Evolutionary conservation across 1,140 invertebrate species (phyloP).

Genomic region (Microplitis demolitor): DNA sequence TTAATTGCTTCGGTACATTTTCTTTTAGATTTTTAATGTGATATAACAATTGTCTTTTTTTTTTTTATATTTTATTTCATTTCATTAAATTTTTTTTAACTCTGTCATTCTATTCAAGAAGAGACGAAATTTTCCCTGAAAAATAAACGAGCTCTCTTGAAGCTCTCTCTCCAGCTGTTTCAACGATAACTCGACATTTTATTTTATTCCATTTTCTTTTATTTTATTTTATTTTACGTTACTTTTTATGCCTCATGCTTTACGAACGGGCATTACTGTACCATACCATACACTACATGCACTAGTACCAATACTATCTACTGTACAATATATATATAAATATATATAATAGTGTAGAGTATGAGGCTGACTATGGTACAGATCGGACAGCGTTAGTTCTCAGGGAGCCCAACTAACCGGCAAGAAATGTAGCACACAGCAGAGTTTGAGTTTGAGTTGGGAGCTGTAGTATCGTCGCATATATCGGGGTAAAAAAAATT

Average conservation of each 20-base stretch:
- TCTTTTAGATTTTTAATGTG: too few relatives aligned
- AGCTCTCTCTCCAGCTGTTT: not conserved
- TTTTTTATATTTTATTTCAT: not conserved
- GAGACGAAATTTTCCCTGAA: not conserved
- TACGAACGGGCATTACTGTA: not conserved
- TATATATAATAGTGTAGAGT: not conserved
- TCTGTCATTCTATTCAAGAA: not conserved
- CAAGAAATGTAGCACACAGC: not conserved
- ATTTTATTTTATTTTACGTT: not conserved
- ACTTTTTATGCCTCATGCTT: not conserved
- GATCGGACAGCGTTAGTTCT: not conserved
- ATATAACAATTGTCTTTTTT: not conserved
- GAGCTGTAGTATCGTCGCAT: too few relatives aligned
- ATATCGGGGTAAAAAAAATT: not conserved
- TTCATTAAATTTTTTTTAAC: not conserved
- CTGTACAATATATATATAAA: too few relatives aligned
- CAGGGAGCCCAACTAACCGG: not conserved
- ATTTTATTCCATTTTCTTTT: constrained; percentile 1
- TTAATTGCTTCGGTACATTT: too few relatives aligned
- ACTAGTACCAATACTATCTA: too few relatives aligned
- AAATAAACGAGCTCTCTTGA: constrained; percentile 22
- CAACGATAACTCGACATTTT: constrained; percentile 6
- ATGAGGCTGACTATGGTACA: not conserved
- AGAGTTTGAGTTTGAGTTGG: not conserved
- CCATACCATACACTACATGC: too few relatives aligned